These are phyloP conservation scores for Enteromius mattozi DNA, from an alignment of 2,797 vertebrate species.

Conservation along the genomic window DNA sequence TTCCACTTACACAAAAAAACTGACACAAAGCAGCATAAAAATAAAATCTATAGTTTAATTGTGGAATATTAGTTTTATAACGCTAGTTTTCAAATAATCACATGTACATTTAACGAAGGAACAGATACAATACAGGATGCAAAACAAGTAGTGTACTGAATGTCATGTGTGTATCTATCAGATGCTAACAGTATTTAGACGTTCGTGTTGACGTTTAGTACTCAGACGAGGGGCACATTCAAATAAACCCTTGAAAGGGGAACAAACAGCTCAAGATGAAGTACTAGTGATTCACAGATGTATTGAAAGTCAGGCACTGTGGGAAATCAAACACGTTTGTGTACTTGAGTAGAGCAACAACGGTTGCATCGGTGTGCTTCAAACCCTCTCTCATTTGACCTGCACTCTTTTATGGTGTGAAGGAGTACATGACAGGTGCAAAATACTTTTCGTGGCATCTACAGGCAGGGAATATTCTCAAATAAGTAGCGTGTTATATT, in stretches of 20 bases:
- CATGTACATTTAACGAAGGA: slow-evolving; percentile 60
- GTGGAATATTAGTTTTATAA: slow-evolving; percentile 61
- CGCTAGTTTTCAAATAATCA: slow-evolving; percentile 60
- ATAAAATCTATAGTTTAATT: slow-evolving; percentile 66
- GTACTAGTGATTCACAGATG: slow-evolving; percentile 28
- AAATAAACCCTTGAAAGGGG: slow-evolving; percentile 58
- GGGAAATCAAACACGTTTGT: slow-evolving; percentile 10
- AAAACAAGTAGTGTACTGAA: slow-evolving; percentile 52
- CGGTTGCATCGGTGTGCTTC: slow-evolving; percentile 44
- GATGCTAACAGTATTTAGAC: slow-evolving; percentile 45
- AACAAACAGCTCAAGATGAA: slow-evolving; percentile 40
- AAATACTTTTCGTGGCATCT: neutral
- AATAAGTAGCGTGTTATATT: neutral
- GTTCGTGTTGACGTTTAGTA: slow-evolving; percentile 25
- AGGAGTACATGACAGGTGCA: neutral
- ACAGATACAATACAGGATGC: slow-evolving; percentile 32
- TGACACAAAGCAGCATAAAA: slow-evolving; percentile 62
- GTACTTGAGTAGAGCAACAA: slow-evolving; percentile 8
- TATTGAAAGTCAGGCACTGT: slow-evolving; percentile 58
- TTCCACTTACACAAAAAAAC: slow-evolving; percentile 54
- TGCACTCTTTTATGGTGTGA: neutral
- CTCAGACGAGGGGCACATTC: slow-evolving; percentile 4
- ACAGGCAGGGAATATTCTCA: neutral
- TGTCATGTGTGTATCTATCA: slow-evolving; percentile 52
- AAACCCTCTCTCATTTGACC: neutral